phyloP scores from a whole-genome alignment of 2,113 vertebrate species.

The Rhinopomastus cyanomelas region DNA sequence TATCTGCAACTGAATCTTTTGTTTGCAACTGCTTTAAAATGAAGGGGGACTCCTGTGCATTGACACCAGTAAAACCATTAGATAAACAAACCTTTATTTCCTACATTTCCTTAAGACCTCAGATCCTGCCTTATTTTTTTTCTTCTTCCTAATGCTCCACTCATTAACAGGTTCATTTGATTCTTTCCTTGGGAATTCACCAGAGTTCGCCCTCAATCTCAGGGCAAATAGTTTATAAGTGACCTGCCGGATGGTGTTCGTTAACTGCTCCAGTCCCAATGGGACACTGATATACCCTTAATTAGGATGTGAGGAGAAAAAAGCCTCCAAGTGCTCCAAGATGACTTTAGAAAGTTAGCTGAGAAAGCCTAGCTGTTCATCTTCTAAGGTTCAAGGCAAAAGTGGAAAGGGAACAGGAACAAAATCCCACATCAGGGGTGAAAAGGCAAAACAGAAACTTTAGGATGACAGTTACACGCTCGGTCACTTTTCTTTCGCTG shows the following conservation, averaged over 20 bases:
- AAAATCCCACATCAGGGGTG: not conserved
- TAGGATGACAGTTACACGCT: not conserved
- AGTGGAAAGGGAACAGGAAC: constrained; percentile 61
- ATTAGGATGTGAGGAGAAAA: constrained; percentile 80
- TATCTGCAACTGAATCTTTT: constrained; percentile 42
- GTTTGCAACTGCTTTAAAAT: constrained; percentile 25
- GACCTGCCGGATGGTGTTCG: constrained; percentile 65
- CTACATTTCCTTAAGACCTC: constrained; percentile 46
- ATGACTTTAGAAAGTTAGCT: constrained; percentile 73
- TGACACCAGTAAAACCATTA: constrained; percentile 42
- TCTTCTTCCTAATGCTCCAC: constrained; percentile 35
- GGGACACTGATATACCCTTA: constrained; percentile 80
- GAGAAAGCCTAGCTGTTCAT: constrained; percentile 77
- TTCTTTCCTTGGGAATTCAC: constrained; percentile 77
- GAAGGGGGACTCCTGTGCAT: not conserved
- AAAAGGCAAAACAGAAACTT: constrained; percentile 8
- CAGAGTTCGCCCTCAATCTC: constrained; percentile 67
- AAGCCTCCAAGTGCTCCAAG: constrained; percentile 76
- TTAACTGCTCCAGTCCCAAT: constrained; percentile 65
- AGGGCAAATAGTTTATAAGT: constrained; percentile 69
- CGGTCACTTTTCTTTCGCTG: not conserved
- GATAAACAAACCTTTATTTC: constrained; percentile 60
- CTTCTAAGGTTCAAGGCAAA: constrained; percentile 84
- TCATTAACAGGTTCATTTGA: constrained; percentile 78
- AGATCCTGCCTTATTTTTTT: constrained; percentile 42